Evolutionary conservation across 2,797 vertebrate genomes (phyloP), one percentile per base, ranked within the genome.

Genomic region (Spizella passerina): DNA sequence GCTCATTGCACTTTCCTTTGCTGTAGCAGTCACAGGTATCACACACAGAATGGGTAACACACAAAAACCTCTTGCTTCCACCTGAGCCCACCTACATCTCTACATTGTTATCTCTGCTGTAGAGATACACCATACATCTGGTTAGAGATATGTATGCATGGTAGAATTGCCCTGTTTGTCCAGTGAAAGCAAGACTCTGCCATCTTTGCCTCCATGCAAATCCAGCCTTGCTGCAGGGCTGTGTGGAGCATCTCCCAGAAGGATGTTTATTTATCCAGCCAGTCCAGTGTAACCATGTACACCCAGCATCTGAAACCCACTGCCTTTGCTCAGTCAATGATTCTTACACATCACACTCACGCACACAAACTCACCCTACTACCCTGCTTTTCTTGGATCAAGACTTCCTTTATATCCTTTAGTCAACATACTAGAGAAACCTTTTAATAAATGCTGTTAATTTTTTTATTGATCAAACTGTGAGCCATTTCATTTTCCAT

Each of bases 401-500:
- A 93, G 95, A 56, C 27, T 94, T 93, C 95, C 5, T 1, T 18
- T 38, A 75, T 44, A 87, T 77, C 56, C 82, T 95, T 96, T 34
- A 91, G 84, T 87, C 96, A 96, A 95, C 79, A 46, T 90, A 83
- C 77, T 82, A 92, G 89, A 96, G 93, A 97, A 97, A 84, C 64
- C 82, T 97, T 96, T 97, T 97, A 98, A 97, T 98, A 98, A 98
- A 97, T 93, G 92, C 93, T 95, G 96, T 93, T 98, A 98, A 98
- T 98, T 98, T 97, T 93, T 97, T 97, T 97, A 97, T 97, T 97
- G 96, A 97, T 98, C 98, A 97, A 96, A 97, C 96, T 94, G 93
- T 88, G 97, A 97, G 95, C 95, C 94, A 90, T 96, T 98, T 97
- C 96, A 97, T 98, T 98, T 98, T 91, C 96, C 94, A 97, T 98